Conservation (phyloP, 2,113 vertebrate species). For the Sialia sialis region DNA sequence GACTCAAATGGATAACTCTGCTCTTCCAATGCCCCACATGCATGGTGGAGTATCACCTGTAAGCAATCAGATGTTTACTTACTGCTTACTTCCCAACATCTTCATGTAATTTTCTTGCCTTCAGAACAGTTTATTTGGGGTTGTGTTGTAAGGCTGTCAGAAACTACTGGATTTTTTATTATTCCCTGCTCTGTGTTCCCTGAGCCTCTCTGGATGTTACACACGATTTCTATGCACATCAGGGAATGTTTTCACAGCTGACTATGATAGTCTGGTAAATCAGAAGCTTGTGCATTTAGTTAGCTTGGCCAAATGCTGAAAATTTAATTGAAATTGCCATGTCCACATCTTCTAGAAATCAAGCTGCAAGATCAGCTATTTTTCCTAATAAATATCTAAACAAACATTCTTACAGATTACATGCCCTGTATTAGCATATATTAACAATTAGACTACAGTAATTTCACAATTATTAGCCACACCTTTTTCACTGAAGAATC, state of each 20-base stretch:
- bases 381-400: background rate
- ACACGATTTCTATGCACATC: background rate
- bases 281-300: background rate
- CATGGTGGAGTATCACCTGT: background rate
- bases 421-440: background rate
- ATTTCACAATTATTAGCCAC: no score
- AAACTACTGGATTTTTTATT: background rate
- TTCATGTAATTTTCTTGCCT: background rate
- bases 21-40: fast-evolving
- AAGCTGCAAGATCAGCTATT: background rate
- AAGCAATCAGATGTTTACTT: background rate
- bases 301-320: background rate
- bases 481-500: no score
- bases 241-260: background rate
- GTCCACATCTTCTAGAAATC: background rate
- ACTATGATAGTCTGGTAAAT: background rate
- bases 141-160: background rate
- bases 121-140: background rate
- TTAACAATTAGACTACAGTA: background rate
- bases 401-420: background rate
- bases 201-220: background rate
- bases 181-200: background rate
- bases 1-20: fast-evolving
- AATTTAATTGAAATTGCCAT: background rate
- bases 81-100: background rate